Conservation (phyloP, 1,140 invertebrate genomes). For the Theocolax elegans region DNA sequence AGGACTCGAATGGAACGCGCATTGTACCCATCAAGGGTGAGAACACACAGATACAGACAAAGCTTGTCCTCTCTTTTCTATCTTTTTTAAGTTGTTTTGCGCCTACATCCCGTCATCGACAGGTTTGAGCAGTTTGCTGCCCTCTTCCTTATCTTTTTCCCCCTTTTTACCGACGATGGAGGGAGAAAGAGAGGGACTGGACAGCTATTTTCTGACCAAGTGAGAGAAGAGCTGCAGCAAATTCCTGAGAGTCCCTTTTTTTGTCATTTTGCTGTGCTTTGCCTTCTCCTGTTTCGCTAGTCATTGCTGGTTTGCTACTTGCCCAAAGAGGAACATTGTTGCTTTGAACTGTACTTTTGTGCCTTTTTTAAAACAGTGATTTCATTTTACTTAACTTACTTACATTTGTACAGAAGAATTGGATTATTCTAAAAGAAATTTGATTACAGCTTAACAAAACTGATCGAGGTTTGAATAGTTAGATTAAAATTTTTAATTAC, state of each 20-base stretch:
- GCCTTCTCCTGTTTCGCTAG: constrained; percentile 15
- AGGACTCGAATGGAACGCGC: constrained; percentile 58
- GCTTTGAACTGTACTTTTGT: no score
- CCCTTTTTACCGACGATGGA: neutral
- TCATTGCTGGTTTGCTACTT: neutral
- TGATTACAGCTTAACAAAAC: no score
- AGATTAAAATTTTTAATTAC: no score
- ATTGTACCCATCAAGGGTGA: constrained; percentile 59
- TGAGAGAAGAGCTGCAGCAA: neutral
- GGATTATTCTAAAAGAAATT: no score
- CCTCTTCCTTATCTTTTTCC: neutral
- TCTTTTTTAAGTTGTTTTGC: neutral
- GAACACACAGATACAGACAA: neutral
- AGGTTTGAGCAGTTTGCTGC: constrained; percentile 1
- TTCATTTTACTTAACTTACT: no score
- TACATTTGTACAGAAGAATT: no score
- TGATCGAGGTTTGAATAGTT: no score
- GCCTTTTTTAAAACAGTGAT: no score
- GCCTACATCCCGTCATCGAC: neutral
- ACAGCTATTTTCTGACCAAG: constrained; percentile 5
- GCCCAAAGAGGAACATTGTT: neutral
- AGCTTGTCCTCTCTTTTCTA: neutral
- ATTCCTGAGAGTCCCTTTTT: constrained; percentile 19
- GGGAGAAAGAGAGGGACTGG: neutral
- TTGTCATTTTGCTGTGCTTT: neutral